phyloP scores from a whole-genome alignment of 2,797 vertebrate species.

The Uromys caudimaculatus region DNA sequence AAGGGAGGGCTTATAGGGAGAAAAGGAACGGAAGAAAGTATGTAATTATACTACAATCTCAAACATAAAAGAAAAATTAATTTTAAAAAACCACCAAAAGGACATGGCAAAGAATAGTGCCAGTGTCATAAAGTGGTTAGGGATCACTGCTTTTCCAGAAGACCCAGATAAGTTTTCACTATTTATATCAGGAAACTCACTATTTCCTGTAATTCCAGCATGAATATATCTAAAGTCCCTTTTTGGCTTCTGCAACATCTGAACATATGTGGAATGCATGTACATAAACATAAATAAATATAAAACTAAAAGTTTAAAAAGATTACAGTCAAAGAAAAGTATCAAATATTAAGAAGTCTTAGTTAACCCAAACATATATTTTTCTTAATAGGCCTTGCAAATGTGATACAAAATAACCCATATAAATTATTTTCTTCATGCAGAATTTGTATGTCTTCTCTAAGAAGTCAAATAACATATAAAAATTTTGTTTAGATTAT shows the following conservation, averaged over 20 bases:
- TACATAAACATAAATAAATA: not conserved
- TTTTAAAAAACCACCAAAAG: not conserved
- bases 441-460: not conserved
- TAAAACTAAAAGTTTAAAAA: not conserved
- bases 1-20: not conserved
- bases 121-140: not conserved
- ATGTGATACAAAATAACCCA: not conserved
- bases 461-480: not conserved
- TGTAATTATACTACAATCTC: not conserved
- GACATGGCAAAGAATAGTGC: not conserved
- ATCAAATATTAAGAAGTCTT: not conserved
- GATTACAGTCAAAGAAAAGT: not conserved
- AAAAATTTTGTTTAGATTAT: not conserved
- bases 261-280: not conserved
- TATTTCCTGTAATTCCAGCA: not conserved
- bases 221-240: not conserved
- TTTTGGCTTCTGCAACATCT: not conserved
- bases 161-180: not conserved
- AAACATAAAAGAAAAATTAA: not conserved
- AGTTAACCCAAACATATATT: not conserved
- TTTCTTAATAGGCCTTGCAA: not conserved
- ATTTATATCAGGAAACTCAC: not conserved
- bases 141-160: not conserved
- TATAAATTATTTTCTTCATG: constrained; percentile 40
- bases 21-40: too few relatives aligned